Evolutionary conservation across 2,113 vertebrate species (phyloP).

Genomic region (Phoenicopterus ruber): DNA sequence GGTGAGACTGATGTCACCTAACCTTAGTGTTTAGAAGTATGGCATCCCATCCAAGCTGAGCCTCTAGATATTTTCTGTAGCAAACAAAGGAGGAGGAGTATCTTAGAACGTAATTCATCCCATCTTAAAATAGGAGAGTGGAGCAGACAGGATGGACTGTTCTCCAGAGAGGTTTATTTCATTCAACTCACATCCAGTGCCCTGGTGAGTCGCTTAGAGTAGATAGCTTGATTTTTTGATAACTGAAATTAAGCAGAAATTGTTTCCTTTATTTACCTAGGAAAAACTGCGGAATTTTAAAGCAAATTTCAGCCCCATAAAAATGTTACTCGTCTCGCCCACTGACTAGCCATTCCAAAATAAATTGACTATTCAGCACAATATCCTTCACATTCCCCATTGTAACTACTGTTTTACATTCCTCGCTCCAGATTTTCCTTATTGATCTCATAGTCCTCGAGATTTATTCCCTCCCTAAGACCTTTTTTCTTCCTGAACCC

Average conservation of each 20-base stretch:
- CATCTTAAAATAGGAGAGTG: background rate
- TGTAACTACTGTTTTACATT: background rate
- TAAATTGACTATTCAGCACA: background rate
- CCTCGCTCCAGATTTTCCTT: background rate
- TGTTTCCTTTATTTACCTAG: background rate
- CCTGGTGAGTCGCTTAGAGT: background rate
- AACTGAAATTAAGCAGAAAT: background rate
- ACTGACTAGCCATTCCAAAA: background rate
- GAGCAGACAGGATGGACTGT: background rate
- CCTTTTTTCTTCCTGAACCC: background rate
- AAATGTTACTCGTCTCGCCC: background rate
- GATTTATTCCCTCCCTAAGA: background rate
- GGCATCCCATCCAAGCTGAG: background rate
- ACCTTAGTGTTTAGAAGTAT: background rate
- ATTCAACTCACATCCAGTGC: background rate
- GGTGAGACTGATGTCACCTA: too few species aligned
- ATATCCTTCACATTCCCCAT: background rate
- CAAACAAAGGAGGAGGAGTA: background rate
- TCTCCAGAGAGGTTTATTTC: background rate
- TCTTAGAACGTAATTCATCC: background rate
- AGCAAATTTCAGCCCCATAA: background rate
- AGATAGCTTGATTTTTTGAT: background rate
- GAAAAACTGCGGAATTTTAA: background rate
- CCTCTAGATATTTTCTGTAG: background rate
- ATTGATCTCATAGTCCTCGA: background rate